Percentiles rank a stretch among this genome's conserved stretches.
Evolutionary conservation across 1,140 invertebrate species (phyloP).

Genomic region (Pectinophora gossypiella): DNA sequence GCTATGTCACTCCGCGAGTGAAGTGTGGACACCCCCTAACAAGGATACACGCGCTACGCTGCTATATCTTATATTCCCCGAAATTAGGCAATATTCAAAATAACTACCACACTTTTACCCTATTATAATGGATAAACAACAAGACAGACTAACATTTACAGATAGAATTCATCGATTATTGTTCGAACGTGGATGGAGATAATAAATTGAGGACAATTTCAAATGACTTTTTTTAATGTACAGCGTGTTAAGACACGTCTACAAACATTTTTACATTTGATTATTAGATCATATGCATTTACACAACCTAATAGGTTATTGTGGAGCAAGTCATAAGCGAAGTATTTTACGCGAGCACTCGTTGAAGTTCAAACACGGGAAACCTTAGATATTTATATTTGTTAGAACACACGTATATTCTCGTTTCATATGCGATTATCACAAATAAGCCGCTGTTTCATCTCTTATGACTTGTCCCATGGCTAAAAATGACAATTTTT

Average conservation of each 20-base stretch:
- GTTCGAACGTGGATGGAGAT: constrained; percentile 68
- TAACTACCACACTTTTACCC: constrained; percentile 20
- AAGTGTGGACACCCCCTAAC: constrained; percentile 42
- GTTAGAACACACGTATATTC: too few species aligned
- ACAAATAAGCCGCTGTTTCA: too few species aligned
- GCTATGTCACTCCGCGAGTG: constrained; percentile 28
- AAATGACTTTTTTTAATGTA: constrained; percentile 43
- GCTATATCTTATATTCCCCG: constrained; percentile 39
- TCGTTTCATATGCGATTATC: too few species aligned
- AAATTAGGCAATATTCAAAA: constrained; percentile 18
- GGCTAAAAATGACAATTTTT: background rate
- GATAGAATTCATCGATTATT: constrained; percentile 49
- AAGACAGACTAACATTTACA: constrained; percentile 29
- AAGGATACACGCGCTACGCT: constrained; percentile 39
- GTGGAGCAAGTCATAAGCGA: constrained; percentile 41
- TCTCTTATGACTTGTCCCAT: too few species aligned
- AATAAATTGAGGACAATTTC: constrained; percentile 56
- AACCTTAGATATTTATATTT: too few species aligned
- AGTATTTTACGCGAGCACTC: too few species aligned
- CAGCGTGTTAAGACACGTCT: constrained; percentile 20
- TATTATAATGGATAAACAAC: background rate
- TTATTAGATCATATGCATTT: constrained; percentile 20
- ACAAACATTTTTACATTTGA: constrained; percentile 22
- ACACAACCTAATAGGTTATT: constrained; percentile 61
- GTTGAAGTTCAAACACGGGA: too few species aligned